Base-by-base conservation (phyloP, 2,797 vertebrate genomes). In the Hippoglossus hippoglossus region DNA sequence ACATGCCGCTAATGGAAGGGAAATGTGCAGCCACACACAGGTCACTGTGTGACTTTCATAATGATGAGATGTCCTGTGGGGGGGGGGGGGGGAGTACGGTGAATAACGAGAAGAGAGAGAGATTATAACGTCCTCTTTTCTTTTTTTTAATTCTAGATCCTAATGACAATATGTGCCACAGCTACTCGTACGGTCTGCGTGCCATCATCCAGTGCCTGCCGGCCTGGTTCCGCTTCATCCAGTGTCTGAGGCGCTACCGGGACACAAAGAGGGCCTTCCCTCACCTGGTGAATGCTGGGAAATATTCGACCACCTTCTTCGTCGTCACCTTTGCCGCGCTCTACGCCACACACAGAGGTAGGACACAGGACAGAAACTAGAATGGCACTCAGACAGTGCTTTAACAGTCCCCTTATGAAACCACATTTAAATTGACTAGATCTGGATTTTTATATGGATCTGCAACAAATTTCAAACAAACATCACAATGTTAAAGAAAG, bases 231-330 rank as follows among this genome's bases (percentile, higher is more conserved):
- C 96, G 98, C 81, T 99, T 99, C 87, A 95, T 98, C 91, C 98
- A 99, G 89, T 99, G 98, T 93, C 95, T 99, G 92, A 95, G 98
- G 92, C 96, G 98, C 82, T 99, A 99, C 91, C 95, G 97, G 18
- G 98, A 99, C 94, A 97, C 97, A 76, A 98, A 96, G 93, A 96
- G 97, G 86, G 97, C 98, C 87, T 99, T 99, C 89, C 97, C 97
- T 62, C 98, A 99, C 92, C 94, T 99, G 89, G 96, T 96, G 84
- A 99, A 99, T 1, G 98, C 98, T 61, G 98, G 98, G 84, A 99
- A 99, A 93, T 99, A 99, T 87, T 98, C 97, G 36, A 99, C 98
- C 80, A 99, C 97, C 79, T 99, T 99, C 94, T 99, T 99, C 7
- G 96, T 96, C 52, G 98, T 99, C 93, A 99, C 96, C 56, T 99